Evolutionary conservation across 1,140 invertebrate species (phyloP).

Genomic region (Bombus confusus): DNA sequence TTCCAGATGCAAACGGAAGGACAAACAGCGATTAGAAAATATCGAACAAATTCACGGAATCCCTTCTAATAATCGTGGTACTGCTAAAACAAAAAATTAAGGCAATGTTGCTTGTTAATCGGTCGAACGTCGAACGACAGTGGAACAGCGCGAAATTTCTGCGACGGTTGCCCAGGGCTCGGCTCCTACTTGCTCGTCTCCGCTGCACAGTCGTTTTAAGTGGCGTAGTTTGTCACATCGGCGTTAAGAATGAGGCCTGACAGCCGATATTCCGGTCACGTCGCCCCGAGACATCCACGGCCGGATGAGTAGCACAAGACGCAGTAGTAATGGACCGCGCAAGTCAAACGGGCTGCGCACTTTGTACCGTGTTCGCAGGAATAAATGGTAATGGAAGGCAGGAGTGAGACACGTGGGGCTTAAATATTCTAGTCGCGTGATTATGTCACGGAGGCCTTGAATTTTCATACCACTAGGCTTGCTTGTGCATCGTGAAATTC

Average conservation of each 20-base stretch:
- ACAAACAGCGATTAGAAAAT: background rate
- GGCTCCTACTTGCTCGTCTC: too few relatives aligned
- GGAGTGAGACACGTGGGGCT: slow-evolving; percentile 2
- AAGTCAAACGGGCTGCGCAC: slow-evolving; percentile 4
- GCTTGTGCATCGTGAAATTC: background rate
- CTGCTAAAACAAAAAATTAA: background rate
- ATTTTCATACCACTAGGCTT: background rate
- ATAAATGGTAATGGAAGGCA: slow-evolving; percentile 22
- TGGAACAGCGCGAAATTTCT: too few relatives aligned
- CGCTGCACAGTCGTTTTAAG: background rate
- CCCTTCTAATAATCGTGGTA: too few relatives aligned
- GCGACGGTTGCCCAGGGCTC: rapidly evolving
- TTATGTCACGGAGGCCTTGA: background rate
- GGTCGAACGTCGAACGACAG: too few relatives aligned
- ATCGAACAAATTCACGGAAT: background rate
- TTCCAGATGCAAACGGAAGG: rapidly evolving
- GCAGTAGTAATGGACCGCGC: slow-evolving; percentile 35
- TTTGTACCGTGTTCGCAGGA: background rate
- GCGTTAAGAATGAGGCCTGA: background rate
- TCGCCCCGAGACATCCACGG: slow-evolving; percentile 10
- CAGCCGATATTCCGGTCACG: slow-evolving; percentile 46
- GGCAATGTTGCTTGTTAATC: too few relatives aligned
- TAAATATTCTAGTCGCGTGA: slow-evolving; percentile 14
- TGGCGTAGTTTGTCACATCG: slow-evolving; percentile 28
- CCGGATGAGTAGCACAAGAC: slow-evolving; percentile 37